Evolutionary conservation across 2,797 vertebrate species (phyloP), one percentile per base, ranked within the genome.

Genomic region (Mastacembelus armatus): DNA sequence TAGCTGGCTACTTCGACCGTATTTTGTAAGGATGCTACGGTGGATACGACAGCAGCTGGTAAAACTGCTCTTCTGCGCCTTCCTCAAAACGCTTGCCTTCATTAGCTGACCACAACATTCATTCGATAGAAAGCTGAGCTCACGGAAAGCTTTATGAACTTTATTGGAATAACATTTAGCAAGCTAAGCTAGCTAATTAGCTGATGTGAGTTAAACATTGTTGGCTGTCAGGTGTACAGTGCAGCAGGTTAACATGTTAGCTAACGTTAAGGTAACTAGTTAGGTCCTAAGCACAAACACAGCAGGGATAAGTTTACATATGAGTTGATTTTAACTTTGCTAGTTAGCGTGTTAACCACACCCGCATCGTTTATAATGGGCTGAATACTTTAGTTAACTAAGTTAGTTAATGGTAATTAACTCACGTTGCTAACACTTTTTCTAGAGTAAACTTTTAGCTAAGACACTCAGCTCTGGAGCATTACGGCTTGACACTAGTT

Each of bases 41-140:
- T 97, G 96, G 96, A 93, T 97, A 85, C 96, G 96, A 84, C 96
- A 97, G 90, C 97, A 98, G 95, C 94, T 98, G 96, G 96, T 98
- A 94, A 77, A 50, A 36, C 21, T 19, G 1, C 29, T 47, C 33
- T 60, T 18, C 2, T 50, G 43, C n/a, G n/a, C 54, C 22, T 75
- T 39, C 65, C 6, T 50, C 3, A 8, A 3, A 29, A 16, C 33
- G 39, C 8, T 63, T 33, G 16, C 29, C 4, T 18, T 2, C 7
- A 12, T 11, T 16, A 42, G n/a, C 27, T 19, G 7, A 27, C 9
- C 6, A 11, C 22, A 33, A 4, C 0, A 11, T n/a, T 2, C 24
- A 15, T 15, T 1, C 2, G 10, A 6, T 14, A 12, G 7, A 10
- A 14, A 7, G 10, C 1, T 21, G 19, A 21, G 8, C 10, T 1